A percentile compares a stretch with the other conserved stretches of the same genome.
These are phyloP conservation scores for Tylochromis polylepis DNA, from an alignment of 2,113 vertebrate genomes.

Conservation along the genomic window DNA sequence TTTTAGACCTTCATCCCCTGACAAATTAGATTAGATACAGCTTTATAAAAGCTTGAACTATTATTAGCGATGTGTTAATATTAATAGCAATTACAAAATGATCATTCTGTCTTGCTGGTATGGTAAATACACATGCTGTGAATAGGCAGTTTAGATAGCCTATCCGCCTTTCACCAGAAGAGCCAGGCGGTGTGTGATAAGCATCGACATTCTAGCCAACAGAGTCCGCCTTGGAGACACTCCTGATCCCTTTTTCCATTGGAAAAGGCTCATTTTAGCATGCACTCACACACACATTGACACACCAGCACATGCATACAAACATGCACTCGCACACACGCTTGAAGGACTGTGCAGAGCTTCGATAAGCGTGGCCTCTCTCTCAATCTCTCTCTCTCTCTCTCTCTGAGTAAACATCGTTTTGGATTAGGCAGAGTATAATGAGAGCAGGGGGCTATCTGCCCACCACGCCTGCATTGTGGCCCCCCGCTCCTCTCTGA, in stretches of 20 bases:
- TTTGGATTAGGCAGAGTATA: conserved; percentile 77
- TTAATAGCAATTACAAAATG: conserved; percentile 55
- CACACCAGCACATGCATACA: conserved; percentile 17
- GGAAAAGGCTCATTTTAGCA: conserved; percentile 70
- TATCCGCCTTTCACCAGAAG: conserved; percentile 59
- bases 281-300: conserved; percentile 6
- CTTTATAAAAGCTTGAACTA: conserved; percentile 16
- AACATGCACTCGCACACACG: conserved; percentile 18
- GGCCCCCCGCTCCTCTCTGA: conserved; percentile 81
- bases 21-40: background rate
- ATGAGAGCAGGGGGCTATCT: conserved; percentile 77
- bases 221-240: conserved; percentile 67
- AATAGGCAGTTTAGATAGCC: conserved; percentile 61
- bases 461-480: conserved; percentile 82
- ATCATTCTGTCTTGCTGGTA: conserved; percentile 28
- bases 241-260: conserved; percentile 70
- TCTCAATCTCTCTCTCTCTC: conserved; percentile 7
- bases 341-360: conserved; percentile 59
- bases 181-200: conserved; percentile 62
- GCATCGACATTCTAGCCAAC: conserved; percentile 70
- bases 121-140: conserved; percentile 53
- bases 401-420: conserved; percentile 75
- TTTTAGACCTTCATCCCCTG: background rate
- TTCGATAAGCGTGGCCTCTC: conserved; percentile 65
- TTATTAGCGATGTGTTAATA: conserved; percentile 34